Evolutionary conservation across 1,140 invertebrate species (phyloP).

Genomic region (Drosophila littoralis): DNA sequence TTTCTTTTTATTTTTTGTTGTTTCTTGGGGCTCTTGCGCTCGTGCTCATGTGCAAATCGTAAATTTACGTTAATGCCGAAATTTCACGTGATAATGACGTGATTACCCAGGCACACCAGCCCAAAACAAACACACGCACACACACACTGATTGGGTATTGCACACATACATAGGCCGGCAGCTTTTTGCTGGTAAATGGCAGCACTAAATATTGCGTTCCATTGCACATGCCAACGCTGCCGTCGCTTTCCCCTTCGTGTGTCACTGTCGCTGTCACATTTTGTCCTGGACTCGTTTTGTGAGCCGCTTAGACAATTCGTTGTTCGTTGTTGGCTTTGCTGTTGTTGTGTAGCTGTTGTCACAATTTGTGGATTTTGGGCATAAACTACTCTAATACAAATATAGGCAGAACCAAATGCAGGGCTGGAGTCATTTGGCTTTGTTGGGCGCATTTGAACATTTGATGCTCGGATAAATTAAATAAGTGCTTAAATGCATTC

Average conservation of each 20-base stretch:
- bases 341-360: neutral
- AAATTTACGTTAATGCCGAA: constrained; percentile 82
- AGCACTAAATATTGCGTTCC: constrained; percentile 54
- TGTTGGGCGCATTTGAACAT: neutral
- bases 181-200: constrained; percentile 29
- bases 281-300: constrained; percentile 26
- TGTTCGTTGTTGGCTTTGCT: constrained; percentile 19
- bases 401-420: constrained; percentile 30
- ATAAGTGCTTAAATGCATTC: constrained; percentile 43
- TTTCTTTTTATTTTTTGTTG: constrained; percentile 21
- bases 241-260: neutral
- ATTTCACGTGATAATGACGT: constrained; percentile 84
- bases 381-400: constrained; percentile 53
- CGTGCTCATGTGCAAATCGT: constrained; percentile 81
- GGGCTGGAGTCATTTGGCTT: neutral
- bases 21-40: constrained; percentile 36
- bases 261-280: constrained; percentile 31
- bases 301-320: constrained; percentile 17
- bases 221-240: constrained; percentile 48
- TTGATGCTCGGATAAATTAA: constrained; percentile 31
- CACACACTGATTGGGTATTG: constrained; percentile 5
- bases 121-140: constrained; percentile 40
- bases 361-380: constrained; percentile 39
- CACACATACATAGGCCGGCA: constrained; percentile 22
- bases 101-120: constrained; percentile 73